These are phyloP conservation scores for Zaprionus africanus DNA, from an alignment of 1,140 invertebrate genomes.

Conservation along the genomic window DNA sequence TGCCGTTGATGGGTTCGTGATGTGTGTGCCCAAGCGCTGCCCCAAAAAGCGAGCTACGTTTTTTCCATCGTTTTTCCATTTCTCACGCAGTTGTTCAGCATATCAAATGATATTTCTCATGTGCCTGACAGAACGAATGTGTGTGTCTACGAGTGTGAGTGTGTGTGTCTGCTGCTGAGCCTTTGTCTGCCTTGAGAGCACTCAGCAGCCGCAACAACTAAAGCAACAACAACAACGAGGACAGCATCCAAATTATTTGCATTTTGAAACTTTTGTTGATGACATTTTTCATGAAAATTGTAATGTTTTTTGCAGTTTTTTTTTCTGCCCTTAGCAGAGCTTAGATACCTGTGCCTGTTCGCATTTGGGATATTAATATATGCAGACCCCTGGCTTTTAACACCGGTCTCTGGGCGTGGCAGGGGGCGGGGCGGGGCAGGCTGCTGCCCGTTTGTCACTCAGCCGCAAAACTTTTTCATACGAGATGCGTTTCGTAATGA, in stretches of 20 bases:
- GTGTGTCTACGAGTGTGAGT: background rate
- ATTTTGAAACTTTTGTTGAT: constrained; percentile 81
- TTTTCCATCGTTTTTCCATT: constrained; percentile 28
- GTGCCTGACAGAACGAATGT: constrained; percentile 13
- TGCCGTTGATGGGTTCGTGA: constrained; percentile 33
- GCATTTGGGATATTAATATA: constrained; percentile 81
- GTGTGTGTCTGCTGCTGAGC: constrained; percentile 51
- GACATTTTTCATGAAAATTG: constrained; percentile 83
- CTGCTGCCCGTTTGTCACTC: constrained; percentile 42
- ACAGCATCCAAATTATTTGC: constrained; percentile 70
- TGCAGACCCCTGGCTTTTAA: constrained; percentile 79
- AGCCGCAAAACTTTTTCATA: constrained; percentile 75
- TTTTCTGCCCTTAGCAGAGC: constrained; percentile 21
- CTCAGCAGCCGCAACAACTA: constrained; percentile 44
- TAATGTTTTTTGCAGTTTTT: constrained; percentile 68
- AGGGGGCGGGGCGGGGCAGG: background rate
- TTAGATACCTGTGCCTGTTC: constrained; percentile 51
- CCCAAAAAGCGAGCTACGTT: constrained; percentile 55
- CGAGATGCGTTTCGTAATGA: constrained; percentile 75
- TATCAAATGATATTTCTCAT: constrained; percentile 61
- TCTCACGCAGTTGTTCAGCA: constrained; percentile 30
- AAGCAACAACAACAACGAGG: constrained; percentile 48
- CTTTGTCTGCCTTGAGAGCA: constrained; percentile 72
- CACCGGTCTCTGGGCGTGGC: constrained; percentile 41
- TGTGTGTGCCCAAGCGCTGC: constrained; percentile 40